phyloP scores from a whole-genome alignment of 2,113 vertebrate genomes.

The Boulengeromyrus knoepffleri region DNA sequence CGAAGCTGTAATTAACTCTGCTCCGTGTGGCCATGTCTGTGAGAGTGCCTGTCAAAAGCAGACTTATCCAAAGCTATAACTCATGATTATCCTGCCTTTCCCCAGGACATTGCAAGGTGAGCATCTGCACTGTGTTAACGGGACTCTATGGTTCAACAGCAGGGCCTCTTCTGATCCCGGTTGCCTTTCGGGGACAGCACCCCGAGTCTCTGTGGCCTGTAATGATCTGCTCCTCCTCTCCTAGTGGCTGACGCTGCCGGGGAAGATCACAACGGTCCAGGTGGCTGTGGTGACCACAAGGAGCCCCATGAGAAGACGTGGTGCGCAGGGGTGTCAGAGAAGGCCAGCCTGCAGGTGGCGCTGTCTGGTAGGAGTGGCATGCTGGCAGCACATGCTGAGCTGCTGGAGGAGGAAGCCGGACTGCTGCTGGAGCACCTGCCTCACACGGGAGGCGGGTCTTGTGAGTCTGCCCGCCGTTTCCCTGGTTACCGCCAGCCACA shows the following conservation, averaged over 20 bases:
- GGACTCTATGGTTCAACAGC: neutral
- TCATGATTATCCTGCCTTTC: neutral
- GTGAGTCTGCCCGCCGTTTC: slow-evolving; percentile 54
- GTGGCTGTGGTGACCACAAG: slow-evolving; percentile 48
- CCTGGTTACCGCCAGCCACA: neutral
- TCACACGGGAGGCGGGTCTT: slow-evolving; percentile 63
- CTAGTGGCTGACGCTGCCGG: slow-evolving; percentile 46
- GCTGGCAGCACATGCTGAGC: slow-evolving; percentile 66
- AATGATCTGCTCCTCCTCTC: neutral
- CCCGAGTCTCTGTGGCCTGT: neutral
- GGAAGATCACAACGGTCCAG: slow-evolving; percentile 56
- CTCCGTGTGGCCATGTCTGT: neutral
- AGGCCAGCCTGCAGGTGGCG: slow-evolving; percentile 62
- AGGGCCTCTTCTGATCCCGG: neutral
- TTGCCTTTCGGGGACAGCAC: neutral
- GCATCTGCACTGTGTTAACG: neutral
- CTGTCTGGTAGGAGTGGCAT: slow-evolving; percentile 71
- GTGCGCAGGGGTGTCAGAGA: slow-evolving; percentile 54
- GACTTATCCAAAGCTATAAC: neutral
- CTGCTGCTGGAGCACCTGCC: slow-evolving; percentile 72
- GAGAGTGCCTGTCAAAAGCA: neutral
- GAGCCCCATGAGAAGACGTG: slow-evolving; percentile 62
- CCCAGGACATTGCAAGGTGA: neutral
- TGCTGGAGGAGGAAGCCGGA: slow-evolving; percentile 66
- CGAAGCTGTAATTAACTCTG: neutral